Evolutionary conservation across 1,140 invertebrate genomes (phyloP), one percentile per base, ranked within the genome.

Genomic region (Drepana arcuata): DNA sequence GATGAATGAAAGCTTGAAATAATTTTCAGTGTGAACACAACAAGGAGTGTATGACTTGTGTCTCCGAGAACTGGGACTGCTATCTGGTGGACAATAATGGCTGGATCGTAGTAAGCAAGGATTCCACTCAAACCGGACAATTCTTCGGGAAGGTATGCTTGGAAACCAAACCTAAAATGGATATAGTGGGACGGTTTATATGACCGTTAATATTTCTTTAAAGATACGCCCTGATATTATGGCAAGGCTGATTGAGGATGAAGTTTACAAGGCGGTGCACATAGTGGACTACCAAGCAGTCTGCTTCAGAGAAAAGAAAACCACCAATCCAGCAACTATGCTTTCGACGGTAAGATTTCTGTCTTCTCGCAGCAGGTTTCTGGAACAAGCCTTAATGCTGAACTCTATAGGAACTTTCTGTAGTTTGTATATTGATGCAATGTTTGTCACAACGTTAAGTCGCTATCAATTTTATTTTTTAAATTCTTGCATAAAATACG

Each of bases 281-380:
- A 88, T 96, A 25, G 92, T 90, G 42, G 95, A 97, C 75, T 97
- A 96, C 75, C 95, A 97, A 81, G 94, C 92, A 0, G 91, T 96
- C 1, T 97, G 95, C 67, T 92, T 92, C 50, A 84, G 88, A 37
- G 86, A 84, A 27, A 88, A 86, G 15, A 84, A 84, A 33, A 86
- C 85, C 6, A 84, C 78, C 1, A 92, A 88, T 66, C 83, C 86
- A 6, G 90, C 86, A 1, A 83, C 70, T 29, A 85, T 81, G 23
- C 52, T 92, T 10, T 52, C 87, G 6, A 89, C 89, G 55, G 92
- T 93, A 83, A 80, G 79, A 12, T 27, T 37, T n/a, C n/a, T n/a
- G n/a, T n/a, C n/a, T n/a, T n/a, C n/a, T n/a, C n/a, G n/a, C n/a
- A n/a, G n/a, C n/a, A n/a, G n/a, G n/a, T n/a, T n/a, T n/a, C n/a